These are phyloP conservation scores for Drosophila cracens DNA, from an alignment of 2,888 invertebrate species.

Conservation along the genomic window DNA sequence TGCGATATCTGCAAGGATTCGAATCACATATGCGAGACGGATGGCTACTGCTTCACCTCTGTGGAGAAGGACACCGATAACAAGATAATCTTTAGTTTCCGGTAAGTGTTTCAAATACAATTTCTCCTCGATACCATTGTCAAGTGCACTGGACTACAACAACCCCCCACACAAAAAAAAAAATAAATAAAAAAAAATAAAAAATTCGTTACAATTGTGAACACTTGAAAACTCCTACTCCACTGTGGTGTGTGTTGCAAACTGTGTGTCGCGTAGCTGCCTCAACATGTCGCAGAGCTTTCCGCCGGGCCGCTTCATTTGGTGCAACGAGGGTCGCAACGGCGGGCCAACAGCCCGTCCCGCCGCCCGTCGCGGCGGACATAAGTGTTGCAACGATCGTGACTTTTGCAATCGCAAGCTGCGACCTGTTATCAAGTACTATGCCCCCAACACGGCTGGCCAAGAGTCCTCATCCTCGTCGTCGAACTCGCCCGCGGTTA, in stretches of 20 bases:
- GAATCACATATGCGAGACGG: slow-evolving; percentile 94
- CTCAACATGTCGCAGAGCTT: slow-evolving; percentile 83
- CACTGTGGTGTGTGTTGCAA: slow-evolving; percentile 31
- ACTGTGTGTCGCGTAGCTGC: slow-evolving; percentile 73
- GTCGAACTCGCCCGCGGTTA: slow-evolving; percentile 28
- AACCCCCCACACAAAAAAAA: not conserved
- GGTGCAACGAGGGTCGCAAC: slow-evolving; percentile 84
- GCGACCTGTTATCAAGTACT: slow-evolving; percentile 84
- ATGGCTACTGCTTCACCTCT: slow-evolving; percentile 95
- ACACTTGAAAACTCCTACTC: slow-evolving; percentile 1
- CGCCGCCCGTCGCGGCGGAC: slow-evolving; percentile 81
- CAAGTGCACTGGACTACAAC: not conserved
- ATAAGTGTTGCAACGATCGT: slow-evolving; percentile 83
- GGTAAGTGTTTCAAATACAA: slow-evolving; percentile 87
- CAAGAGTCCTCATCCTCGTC: slow-evolving; percentile 23
- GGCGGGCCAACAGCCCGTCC: slow-evolving; percentile 84
- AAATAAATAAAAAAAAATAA: too few relatives aligned
- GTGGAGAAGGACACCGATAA: slow-evolving; percentile 85
- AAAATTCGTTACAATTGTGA: slow-evolving; percentile 2
- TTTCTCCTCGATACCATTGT: not conserved
- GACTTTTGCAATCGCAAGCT: slow-evolving; percentile 85
- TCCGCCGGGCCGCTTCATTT: slow-evolving; percentile 84
- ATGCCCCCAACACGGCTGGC: slow-evolving; percentile 52
- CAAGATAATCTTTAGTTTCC: slow-evolving; percentile 88
- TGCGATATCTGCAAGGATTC: slow-evolving; percentile 91